These are phyloP conservation scores for Cydia fagiglandana DNA, from an alignment of 1,140 invertebrate species.

Conservation along the genomic window DNA sequence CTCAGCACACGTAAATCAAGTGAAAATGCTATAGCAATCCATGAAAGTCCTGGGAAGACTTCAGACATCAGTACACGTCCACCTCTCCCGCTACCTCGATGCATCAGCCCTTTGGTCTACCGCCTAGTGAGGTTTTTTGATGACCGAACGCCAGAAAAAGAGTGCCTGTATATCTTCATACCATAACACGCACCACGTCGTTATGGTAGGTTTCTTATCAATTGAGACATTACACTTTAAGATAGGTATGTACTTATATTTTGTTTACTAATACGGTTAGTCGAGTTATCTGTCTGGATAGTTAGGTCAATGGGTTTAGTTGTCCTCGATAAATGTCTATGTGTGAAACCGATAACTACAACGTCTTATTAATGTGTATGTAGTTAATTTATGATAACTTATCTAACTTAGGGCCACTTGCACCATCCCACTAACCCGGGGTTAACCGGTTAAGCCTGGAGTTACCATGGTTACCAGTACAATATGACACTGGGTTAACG, in stretches of 20 bases:
- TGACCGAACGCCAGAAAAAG: background rate
- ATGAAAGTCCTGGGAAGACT: background rate
- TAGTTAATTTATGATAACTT: too few relatives aligned
- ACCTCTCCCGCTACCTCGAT: background rate
- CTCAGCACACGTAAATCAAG: background rate
- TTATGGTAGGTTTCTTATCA: background rate
- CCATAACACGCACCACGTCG: background rate
- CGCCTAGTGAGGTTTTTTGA: slow-evolving; percentile 2
- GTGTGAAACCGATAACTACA: background rate
- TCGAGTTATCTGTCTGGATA: slow-evolving; percentile 1
- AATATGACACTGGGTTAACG: too few relatives aligned
- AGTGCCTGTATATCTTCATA: background rate
- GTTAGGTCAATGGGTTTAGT: slow-evolving; percentile 21
- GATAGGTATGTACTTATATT: background rate
- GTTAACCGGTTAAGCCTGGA: too few relatives aligned
- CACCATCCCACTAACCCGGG: too few relatives aligned
- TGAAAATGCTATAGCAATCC: background rate
- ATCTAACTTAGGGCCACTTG: too few relatives aligned
- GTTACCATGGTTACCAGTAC: too few relatives aligned
- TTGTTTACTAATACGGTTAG: background rate
- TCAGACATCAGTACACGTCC: background rate
- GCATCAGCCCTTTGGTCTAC: background rate
- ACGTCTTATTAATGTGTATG: background rate
- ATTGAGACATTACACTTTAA: background rate
- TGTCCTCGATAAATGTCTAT: slow-evolving; percentile 2